A percentile compares a stretch with the other conserved stretches of the same genome.
These are phyloP conservation scores for Euschistus heros DNA, from an alignment of 1,140 invertebrate species.

Conservation along the genomic window DNA sequence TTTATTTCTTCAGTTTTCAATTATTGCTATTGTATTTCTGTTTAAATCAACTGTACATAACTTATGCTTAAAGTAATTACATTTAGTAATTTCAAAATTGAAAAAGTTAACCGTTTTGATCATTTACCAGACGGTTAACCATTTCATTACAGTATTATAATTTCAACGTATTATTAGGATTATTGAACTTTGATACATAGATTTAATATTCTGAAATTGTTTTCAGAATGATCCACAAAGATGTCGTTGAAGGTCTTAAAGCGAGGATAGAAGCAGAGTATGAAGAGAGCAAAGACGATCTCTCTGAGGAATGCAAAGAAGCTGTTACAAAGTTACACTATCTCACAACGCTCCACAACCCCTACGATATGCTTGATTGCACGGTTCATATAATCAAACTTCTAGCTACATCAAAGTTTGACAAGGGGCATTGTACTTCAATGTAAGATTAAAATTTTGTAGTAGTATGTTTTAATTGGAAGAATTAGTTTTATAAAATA, in stretches of 20 bases:
- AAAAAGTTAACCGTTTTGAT: too few relatives aligned
- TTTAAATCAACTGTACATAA: too few relatives aligned
- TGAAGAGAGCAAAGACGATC: background rate
- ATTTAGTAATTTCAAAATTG: too few relatives aligned
- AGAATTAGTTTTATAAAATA: too few relatives aligned
- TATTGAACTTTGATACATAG: background rate
- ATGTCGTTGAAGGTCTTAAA: background rate
- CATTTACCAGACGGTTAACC: too few relatives aligned
- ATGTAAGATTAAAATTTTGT: slow-evolving; percentile 24
- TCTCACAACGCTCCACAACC: slow-evolving; percentile 22
- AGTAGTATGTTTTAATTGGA: too few relatives aligned
- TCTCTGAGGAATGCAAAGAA: slow-evolving; percentile 11
- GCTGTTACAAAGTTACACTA: slow-evolving; percentile 25
- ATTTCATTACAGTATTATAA: too few relatives aligned
- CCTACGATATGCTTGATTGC: slow-evolving; percentile 27
- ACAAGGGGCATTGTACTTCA: slow-evolving; percentile 22
- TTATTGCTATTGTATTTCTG: too few relatives aligned
- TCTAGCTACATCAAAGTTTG: slow-evolving; percentile 22
- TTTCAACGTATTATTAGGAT: too few relatives aligned
- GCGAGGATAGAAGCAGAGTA: background rate
- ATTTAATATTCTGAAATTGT: background rate
- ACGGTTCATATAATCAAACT: slow-evolving; percentile 23
- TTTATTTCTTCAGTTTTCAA: too few relatives aligned
- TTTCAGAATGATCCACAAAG: slow-evolving; percentile 1
- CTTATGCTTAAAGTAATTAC: too few relatives aligned